A percentile compares a stretch with the other conserved stretches of the same genome.
These are phyloP conservation scores for Drosophila arizonae DNA, from an alignment of 1,140 invertebrate genomes.

Conservation along the genomic window DNA sequence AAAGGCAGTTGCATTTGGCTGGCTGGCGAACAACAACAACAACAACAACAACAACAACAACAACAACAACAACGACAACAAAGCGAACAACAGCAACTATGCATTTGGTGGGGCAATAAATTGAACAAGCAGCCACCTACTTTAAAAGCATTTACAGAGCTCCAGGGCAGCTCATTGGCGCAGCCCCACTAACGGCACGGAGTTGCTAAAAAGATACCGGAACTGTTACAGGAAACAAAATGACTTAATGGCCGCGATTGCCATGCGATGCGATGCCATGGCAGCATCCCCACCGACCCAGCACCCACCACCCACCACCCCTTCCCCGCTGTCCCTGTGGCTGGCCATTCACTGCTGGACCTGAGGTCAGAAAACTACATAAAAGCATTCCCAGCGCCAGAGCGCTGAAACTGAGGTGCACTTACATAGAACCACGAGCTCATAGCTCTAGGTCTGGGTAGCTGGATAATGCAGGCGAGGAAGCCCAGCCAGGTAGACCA, in stretches of 20 bases:
- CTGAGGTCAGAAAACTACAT: conserved; percentile 67
- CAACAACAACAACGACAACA: background rate
- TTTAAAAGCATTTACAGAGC: conserved; percentile 70
- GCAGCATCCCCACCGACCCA: conserved; percentile 41
- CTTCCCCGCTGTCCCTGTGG: conserved; percentile 22
- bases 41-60: background rate
- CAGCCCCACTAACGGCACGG: conserved; percentile 31
- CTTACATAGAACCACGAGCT: conserved; percentile 26
- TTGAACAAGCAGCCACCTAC: conserved; percentile 72
- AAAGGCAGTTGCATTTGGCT: conserved; percentile 50
- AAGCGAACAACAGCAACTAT: conserved; percentile 35
- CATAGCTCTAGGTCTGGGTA: background rate
- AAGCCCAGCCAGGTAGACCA: background rate
- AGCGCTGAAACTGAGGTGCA: conserved; percentile 23
- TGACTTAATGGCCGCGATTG: conserved; percentile 79
- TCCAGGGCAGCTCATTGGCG: conserved; percentile 13
- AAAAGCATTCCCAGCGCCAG: conserved; percentile 32
- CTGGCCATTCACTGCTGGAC: conserved; percentile 60
- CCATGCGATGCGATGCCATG: conserved; percentile 43
- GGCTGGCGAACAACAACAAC: background rate
- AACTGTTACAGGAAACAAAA: conserved; percentile 79
- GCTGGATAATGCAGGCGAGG: background rate
- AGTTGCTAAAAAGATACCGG: conserved; percentile 75
- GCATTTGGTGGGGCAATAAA: conserved; percentile 75
- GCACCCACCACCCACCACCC: background rate